Evolutionary conservation across 2,797 vertebrate genomes (phyloP).

Genomic region (Lateolabrax maculatus): DNA sequence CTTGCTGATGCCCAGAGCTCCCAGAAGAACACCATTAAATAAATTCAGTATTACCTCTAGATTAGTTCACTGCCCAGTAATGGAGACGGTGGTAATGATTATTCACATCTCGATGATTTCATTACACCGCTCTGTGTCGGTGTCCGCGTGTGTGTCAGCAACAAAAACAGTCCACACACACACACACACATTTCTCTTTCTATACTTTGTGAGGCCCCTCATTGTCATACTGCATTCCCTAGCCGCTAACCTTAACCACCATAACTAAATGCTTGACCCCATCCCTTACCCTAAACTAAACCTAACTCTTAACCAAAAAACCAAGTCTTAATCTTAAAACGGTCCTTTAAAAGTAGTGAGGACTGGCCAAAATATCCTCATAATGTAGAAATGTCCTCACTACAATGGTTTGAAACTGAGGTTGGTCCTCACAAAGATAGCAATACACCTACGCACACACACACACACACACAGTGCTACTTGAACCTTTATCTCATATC

Average conservation of each 20-base stretch:
- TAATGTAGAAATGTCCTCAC: no score
- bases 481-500: constrained; percentile 1
- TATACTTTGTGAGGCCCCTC: no score
- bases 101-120: constrained; percentile 76
- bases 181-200: neutral
- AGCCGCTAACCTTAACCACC: no score
- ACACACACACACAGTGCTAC: neutral
- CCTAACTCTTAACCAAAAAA: no score
- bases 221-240: no score
- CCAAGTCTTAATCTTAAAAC: no score
- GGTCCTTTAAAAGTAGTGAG: no score
- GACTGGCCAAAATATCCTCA: no score
- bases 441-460: neutral
- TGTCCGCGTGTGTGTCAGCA: constrained; percentile 23
- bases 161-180: constrained; percentile 8
- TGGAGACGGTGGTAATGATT: constrained; percentile 69
- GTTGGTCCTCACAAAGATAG: no score
- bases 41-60: constrained; percentile 59
- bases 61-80: constrained; percentile 78
- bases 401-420: no score
- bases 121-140: constrained; percentile 59
- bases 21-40: constrained; percentile 58
- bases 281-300: no score
- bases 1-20: constrained; percentile 42
- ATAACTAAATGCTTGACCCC: no score